Conservation (phyloP, 2,797 vertebrate species). For the Anisognathus igniventris region DNA sequence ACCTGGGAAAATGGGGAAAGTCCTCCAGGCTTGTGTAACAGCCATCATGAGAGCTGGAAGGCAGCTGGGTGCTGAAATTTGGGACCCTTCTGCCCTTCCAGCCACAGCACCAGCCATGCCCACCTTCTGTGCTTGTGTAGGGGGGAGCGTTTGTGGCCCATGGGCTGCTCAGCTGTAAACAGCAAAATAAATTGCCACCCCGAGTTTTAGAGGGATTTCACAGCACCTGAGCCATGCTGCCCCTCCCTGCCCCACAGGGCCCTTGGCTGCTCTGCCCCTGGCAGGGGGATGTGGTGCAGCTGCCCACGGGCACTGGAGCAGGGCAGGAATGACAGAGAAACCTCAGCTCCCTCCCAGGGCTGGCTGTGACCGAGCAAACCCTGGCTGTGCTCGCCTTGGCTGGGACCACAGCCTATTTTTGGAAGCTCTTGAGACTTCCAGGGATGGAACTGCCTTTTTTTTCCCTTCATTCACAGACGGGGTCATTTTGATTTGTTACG, state of each 20-base stretch:
- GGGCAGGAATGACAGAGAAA: neutral
- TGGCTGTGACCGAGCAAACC: neutral
- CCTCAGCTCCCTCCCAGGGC: neutral
- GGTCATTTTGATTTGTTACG: neutral
- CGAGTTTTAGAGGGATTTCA: neutral
- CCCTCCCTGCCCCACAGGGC: accelerated
- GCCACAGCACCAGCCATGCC: neutral
- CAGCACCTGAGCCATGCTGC: accelerated
- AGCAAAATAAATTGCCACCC: neutral
- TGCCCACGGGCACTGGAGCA: accelerated
- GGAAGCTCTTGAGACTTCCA: constrained; percentile 38
- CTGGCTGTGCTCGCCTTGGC: neutral
- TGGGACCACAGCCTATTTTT: neutral
- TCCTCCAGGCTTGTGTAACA: neutral
- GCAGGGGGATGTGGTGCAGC: neutral
- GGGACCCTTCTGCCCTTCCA: neutral
- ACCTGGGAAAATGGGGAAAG: neutral
- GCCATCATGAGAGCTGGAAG: accelerated
- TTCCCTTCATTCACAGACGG: constrained; percentile 9
- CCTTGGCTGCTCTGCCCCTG: neutral
- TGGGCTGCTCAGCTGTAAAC: neutral
- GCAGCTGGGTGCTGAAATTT: neutral
- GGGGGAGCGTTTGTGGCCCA: accelerated
- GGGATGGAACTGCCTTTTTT: neutral
- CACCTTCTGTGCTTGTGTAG: accelerated